phyloP scores from a whole-genome alignment of 2,113 vertebrate genomes.

The Sinocyclocheilus rhinocerous region DNA sequence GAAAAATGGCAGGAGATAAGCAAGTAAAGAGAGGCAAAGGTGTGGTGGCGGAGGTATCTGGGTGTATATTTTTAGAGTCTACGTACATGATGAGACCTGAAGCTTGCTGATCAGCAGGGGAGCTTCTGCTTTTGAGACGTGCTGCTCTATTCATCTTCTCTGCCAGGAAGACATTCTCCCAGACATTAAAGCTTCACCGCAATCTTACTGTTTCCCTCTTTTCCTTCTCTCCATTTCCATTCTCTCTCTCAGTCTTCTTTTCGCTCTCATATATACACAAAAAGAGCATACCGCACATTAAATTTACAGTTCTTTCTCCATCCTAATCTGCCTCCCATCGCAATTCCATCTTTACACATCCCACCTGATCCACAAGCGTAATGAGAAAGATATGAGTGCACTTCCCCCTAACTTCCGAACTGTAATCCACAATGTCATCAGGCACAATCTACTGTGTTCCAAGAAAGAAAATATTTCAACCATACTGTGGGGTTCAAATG shows the following conservation, averaged over 20 bases:
- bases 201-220: constrained; percentile 1
- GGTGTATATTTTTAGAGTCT: constrained; percentile 52
- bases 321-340: background rate
- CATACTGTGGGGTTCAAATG: constrained; percentile 3
- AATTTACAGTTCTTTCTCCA: background rate
- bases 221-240: background rate
- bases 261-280: background rate
- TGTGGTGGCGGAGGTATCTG: background rate
- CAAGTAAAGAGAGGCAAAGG: constrained; percentile 6
- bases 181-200: constrained; percentile 41
- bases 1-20: constrained; percentile 9
- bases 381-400: constrained; percentile 8
- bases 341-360: constrained; percentile 11
- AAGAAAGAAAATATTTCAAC: background rate
- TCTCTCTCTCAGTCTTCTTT: constrained; percentile 4
- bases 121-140: constrained; percentile 42
- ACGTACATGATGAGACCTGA: constrained; percentile 43
- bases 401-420: background rate
- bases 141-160: constrained; percentile 53
- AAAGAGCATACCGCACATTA: background rate
- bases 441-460: background rate
- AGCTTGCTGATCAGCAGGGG: constrained; percentile 47
- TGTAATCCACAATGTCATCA: background rate
- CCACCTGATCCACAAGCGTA: constrained; percentile 1
- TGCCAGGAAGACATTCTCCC: constrained; percentile 18